Conservation (phyloP, 2,797 vertebrate species). For the Diplodus puntazzo region DNA sequence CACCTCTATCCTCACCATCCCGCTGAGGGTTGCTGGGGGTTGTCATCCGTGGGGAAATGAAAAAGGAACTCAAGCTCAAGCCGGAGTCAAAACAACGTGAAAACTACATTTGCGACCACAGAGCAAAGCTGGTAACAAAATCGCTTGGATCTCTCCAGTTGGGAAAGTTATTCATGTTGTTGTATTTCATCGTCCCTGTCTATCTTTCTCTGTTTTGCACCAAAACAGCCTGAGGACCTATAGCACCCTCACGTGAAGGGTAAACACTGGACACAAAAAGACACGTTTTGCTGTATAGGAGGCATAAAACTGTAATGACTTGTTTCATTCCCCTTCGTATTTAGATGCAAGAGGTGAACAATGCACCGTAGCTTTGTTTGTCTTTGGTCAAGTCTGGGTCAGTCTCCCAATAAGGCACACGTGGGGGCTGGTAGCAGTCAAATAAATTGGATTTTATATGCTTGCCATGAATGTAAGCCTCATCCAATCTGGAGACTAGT, state of each 20-base stretch:
- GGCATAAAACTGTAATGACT: constrained; percentile 63
- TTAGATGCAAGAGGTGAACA: constrained; percentile 62
- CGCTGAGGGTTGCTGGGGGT: constrained; percentile 73
- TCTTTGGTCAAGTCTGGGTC: constrained; percentile 74
- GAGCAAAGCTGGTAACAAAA: constrained; percentile 68
- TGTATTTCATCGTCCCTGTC: constrained; percentile 48
- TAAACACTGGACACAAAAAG: constrained; percentile 61
- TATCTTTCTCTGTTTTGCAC: constrained; percentile 35
- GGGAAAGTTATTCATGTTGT: constrained; percentile 66
- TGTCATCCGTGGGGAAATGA: constrained; percentile 79
- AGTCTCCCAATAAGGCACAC: constrained; percentile 70
- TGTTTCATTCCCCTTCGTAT: constrained; percentile 53
- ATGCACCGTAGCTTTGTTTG: constrained; percentile 65
- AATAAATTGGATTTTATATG: constrained; percentile 78
- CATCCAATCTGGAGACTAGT: constrained; percentile 75
- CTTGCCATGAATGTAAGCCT: constrained; percentile 72
- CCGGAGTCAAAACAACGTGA: constrained; percentile 73
- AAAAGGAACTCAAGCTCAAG: constrained; percentile 68
- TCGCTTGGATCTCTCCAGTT: constrained; percentile 60
- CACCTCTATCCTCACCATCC: constrained; percentile 79
- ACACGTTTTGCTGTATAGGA: constrained; percentile 49
- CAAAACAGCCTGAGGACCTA: constrained; percentile 58
- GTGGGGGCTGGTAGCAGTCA: constrained; percentile 58
- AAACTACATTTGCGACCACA: constrained; percentile 80
- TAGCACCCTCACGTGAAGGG: constrained; percentile 53